Base-by-base conservation (phyloP, 2,797 vertebrate species). In the Cetoscarus ocellatus region DNA sequence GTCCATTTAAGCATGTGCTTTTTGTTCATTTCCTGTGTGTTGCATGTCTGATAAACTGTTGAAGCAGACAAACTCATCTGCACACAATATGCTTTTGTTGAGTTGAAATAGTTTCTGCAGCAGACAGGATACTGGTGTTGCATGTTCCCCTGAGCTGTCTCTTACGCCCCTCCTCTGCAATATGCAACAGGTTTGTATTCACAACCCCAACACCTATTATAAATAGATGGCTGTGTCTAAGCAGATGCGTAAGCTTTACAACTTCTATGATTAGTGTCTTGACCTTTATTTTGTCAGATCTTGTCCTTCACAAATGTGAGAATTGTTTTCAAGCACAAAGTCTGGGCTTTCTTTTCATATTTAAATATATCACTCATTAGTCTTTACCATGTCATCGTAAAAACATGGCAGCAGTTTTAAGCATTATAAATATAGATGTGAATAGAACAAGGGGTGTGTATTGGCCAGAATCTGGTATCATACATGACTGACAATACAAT, bases 21-120 rank as follows among this genome's bases (percentile, higher is more conserved):
- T n/a, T 57, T 58, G 12, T 54, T 11, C 61, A 65, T 75, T 72
- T 19, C 44, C 10, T 34, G 34, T 44, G 48, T 36, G 61, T 44
- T 54, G 44, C 63, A 45, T 3, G 1, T n/a, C 59, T 36, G 6
- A 50, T 35, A 61, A 50, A 69, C 42, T 53, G 35, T n/a, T 39
- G 18, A 8, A 43, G 34, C 45, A 3, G 57, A 61, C 18, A n/a
- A 9, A 56, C 39, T 45, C 17, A 48, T 14, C 15, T 18, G 53
- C 15, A 11, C 15, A 38, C 9, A 4, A 35, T 44, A 11, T 27
- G 8, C n/a, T 40, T 48, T 14, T 14, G 9, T 8, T 12, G 10
- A 15, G 17, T 39, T 54, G 17, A 51, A 75, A 78, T 55, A 52
- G 68, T 49, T 70, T 56, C 0, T 59, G 52, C 15, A 19, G 40